These are phyloP conservation scores for Capromys pilorides DNA, from an alignment of 2,797 vertebrate genomes.

Conservation along the genomic window DNA sequence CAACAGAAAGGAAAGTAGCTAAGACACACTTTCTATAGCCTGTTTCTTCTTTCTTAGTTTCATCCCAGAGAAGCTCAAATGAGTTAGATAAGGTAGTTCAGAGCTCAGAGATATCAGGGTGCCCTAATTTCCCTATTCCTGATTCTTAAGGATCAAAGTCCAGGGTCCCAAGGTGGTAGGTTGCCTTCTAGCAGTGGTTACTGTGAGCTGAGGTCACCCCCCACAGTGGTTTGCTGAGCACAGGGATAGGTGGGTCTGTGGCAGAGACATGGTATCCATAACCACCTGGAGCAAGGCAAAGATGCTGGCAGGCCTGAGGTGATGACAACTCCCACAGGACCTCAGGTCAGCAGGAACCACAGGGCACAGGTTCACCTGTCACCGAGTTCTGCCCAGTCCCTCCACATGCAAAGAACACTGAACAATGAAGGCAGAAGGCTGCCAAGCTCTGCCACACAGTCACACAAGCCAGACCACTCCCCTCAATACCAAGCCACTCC, in stretches of 20 bases:
- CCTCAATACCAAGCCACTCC: background rate
- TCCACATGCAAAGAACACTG: background rate
- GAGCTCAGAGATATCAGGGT: background rate
- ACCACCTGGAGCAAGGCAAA: background rate
- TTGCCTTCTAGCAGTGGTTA: background rate
- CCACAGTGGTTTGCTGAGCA: background rate
- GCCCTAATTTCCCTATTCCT: background rate
- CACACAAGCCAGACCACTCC: background rate
- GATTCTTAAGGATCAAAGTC: background rate
- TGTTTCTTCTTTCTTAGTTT: background rate
- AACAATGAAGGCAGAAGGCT: background rate
- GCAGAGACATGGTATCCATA: background rate
- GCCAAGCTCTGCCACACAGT: background rate
- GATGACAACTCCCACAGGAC: background rate
- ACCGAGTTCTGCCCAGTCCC: background rate
- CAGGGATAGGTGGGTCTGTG: no score
- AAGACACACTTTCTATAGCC: background rate
- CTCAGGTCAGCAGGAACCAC: background rate
- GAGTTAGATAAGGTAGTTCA: background rate
- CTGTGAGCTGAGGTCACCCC: background rate
- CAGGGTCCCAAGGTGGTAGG: background rate
- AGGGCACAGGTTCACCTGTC: background rate
- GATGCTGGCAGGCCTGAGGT: background rate
- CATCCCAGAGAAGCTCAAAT: constrained; percentile 15
- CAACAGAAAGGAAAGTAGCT: background rate